Evolutionary conservation across 1,140 invertebrate genomes (phyloP).

Genomic region (Pissodes strobi): DNA sequence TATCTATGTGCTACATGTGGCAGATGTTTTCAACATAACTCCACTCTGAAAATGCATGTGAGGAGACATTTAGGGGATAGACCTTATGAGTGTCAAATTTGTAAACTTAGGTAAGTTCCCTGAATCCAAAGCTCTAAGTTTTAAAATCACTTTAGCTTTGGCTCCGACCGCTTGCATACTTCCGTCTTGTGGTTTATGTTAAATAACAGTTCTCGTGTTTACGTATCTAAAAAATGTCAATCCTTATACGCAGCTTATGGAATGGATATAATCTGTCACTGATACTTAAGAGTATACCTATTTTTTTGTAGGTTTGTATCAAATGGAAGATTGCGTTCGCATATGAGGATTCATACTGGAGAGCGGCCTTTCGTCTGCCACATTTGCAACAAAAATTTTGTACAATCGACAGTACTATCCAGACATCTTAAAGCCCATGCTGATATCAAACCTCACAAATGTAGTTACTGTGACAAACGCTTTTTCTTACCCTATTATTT

Average conservation of each 20-base stretch:
- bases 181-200: too few species aligned
- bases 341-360: conserved; percentile 59
- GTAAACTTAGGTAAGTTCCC: conserved; percentile 43
- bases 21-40: conserved; percentile 30
- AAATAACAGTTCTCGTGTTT: too few species aligned
- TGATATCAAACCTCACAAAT: conserved; percentile 63
- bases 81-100: conserved; percentile 33
- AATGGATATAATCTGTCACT: too few species aligned
- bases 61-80: conserved; percentile 36
- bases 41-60: conserved; percentile 36
- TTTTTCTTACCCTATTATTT: conserved; percentile 44
- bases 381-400: conserved; percentile 61
- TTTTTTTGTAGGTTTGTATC: conserved; percentile 45
- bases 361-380: conserved; percentile 60
- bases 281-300: too few species aligned
- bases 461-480: conserved; percentile 59
- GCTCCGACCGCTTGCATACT: too few species aligned
- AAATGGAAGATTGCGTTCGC: conserved; percentile 31
- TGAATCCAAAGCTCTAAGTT: too few species aligned
- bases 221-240: too few species aligned
- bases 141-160: too few species aligned
- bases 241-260: too few species aligned
- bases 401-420: conserved; percentile 53
- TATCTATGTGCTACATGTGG: conserved; percentile 32
- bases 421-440: conserved; percentile 66